phyloP scores from a whole-genome alignment of 1,140 invertebrate genomes.

The Caenorhabditis latens region DNA sequence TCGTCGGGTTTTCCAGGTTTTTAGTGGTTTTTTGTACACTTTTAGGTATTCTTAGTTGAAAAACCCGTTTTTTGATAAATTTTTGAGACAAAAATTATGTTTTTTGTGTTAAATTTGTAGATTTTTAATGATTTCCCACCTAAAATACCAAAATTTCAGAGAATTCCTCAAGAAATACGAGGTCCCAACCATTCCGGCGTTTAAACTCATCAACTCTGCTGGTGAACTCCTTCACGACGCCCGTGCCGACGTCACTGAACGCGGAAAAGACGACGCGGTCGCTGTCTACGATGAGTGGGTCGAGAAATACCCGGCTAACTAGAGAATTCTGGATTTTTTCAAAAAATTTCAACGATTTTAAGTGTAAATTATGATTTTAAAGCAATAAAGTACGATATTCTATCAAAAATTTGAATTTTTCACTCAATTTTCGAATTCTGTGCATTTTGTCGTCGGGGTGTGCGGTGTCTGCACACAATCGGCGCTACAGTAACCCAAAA shows the following conservation, averaged over 20 bases:
- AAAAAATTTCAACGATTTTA: not conserved
- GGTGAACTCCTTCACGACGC: slow-evolving; percentile 39
- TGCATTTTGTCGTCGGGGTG: too few species aligned
- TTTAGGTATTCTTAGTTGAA: too few species aligned
- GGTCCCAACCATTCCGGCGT: slow-evolving; percentile 60
- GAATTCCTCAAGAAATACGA: slow-evolving; percentile 58
- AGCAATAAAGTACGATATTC: not conserved
- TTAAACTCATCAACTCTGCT: slow-evolving; percentile 43
- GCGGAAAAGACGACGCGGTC: slow-evolving; percentile 45
- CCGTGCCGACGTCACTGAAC: slow-evolving; percentile 51
- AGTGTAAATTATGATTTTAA: not conserved
- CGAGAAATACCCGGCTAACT: slow-evolving; percentile 36
- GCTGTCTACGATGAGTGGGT: slow-evolving; percentile 56
- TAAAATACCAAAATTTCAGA: not conserved
- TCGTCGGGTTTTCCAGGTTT: too few species aligned
- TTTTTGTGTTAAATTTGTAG: too few species aligned
- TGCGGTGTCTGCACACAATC: too few species aligned
- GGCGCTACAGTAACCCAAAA: too few species aligned
- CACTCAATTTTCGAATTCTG: too few species aligned
- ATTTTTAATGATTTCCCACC: not conserved
- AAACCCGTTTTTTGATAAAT: too few species aligned
- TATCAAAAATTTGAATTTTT: not conserved
- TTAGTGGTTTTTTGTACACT: too few species aligned
- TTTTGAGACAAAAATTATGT: too few species aligned
- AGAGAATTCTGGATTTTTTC: not conserved